A percentile compares a stretch with the other conserved stretches of the same genome.
Conservation (phyloP, 2,797 vertebrate genomes). For the Platalea minor region DNA sequence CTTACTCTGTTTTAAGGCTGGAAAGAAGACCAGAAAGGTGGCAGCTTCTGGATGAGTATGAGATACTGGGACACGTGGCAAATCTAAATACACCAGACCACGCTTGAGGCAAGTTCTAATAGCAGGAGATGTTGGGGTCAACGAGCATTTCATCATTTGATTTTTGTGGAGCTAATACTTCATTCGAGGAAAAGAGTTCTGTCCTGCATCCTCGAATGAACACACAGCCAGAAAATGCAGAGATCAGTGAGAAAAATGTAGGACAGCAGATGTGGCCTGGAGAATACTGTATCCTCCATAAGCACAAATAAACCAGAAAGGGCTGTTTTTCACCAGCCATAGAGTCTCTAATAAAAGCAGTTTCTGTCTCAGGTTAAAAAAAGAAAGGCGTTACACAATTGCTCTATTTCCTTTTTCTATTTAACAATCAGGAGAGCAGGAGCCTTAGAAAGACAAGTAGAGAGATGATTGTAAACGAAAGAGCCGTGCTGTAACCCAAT, state of each 20-base stretch:
- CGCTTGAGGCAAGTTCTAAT: not conserved
- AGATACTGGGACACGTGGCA: not conserved
- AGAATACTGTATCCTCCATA: not conserved
- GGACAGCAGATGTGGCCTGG: not conserved
- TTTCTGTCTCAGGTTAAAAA: constrained; percentile 50
- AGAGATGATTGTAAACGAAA: not conserved
- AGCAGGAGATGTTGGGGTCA: not conserved
- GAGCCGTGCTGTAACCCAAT: constrained; percentile 25
- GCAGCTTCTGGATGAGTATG: not conserved
- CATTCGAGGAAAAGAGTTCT: not conserved
- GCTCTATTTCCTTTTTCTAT: constrained; percentile 29
- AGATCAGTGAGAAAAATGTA: not conserved
- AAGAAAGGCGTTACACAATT: constrained; percentile 51
- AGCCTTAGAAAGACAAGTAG: not conserved
- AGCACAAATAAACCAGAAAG: not conserved
- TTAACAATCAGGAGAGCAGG: not conserved
- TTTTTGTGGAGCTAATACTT: not conserved
- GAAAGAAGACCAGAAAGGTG: not conserved
- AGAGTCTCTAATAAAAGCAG: not conserved
- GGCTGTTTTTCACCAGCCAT: not conserved
- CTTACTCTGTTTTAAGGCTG: not conserved
- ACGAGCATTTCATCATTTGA: not conserved
- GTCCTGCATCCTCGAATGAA: not conserved
- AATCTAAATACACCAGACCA: not conserved
- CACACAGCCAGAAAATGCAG: not conserved